Evolutionary conservation across 2,888 invertebrate genomes (phyloP).

Genomic region (Eupsilia transversa): DNA sequence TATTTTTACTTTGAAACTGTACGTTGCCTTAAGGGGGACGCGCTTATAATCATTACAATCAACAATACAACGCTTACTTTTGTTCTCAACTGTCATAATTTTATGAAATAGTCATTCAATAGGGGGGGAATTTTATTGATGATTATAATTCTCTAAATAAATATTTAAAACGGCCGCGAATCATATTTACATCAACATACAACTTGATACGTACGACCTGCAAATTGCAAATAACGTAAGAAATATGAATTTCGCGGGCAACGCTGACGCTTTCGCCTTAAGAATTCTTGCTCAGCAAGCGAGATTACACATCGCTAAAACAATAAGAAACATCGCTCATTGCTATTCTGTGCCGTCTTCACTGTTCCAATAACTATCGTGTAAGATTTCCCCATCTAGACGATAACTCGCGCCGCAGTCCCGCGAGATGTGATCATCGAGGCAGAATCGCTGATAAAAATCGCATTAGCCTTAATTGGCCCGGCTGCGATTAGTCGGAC

Average conservation of each 20-base stretch:
- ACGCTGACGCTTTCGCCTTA: not conserved
- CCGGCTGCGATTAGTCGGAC: conserved; percentile 63
- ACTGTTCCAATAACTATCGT: conserved; percentile 44
- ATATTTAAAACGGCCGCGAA: too few species aligned
- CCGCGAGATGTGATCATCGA: conserved; percentile 58
- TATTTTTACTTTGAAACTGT: conserved; percentile 8
- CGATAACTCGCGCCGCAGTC: conserved; percentile 53
- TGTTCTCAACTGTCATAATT: too few species aligned
- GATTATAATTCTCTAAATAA: too few species aligned
- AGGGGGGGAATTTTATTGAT: too few species aligned
- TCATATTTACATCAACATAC: too few species aligned
- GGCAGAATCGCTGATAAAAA: conserved; percentile 72
- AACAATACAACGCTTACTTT: too few species aligned
- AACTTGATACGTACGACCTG: too few species aligned
- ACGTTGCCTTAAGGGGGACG: too few species aligned
- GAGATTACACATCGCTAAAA: conserved; percentile 12
- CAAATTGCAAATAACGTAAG: too few species aligned
- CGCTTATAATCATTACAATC: too few species aligned
- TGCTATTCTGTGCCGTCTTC: conserved; percentile 29
- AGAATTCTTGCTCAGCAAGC: not conserved
- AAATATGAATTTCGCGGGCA: too few species aligned
- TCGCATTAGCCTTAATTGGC: conserved; percentile 75
- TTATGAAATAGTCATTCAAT: too few species aligned
- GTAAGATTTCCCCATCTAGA: conserved; percentile 59
- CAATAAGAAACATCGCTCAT: conserved; percentile 40